Percentiles rank a stretch among this genome's conserved stretches.
phyloP scores from a whole-genome alignment of 2,888 invertebrate genomes.

The Helleia helle region DNA sequence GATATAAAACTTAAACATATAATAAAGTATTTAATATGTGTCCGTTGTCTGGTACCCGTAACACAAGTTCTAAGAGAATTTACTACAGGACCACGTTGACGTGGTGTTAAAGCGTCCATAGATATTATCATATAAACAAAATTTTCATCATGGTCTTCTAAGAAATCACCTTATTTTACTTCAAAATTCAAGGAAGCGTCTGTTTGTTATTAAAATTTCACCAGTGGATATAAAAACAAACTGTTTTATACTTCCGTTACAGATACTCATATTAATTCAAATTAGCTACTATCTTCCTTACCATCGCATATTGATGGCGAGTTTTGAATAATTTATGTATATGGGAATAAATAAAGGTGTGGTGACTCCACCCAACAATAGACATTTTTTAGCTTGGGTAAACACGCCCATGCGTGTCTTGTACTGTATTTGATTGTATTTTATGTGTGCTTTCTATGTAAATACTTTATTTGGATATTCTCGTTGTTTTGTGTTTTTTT shows the following conservation, averaged over 20 bases:
- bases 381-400: slow-evolving; percentile 13
- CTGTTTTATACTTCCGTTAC: slow-evolving; percentile 38
- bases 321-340: slow-evolving; percentile 58
- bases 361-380: slow-evolving; percentile 57
- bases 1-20: no score
- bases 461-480: neutral
- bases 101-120: no score
- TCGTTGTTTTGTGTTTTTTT: neutral
- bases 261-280: slow-evolving; percentile 43
- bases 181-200: neutral
- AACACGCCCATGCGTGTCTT: slow-evolving; percentile 21
- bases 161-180: neutral
- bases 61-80: no score
- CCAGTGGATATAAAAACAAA: neutral
- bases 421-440: neutral
- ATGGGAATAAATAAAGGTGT: slow-evolving; percentile 49
- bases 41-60: no score
- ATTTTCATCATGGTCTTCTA: no score
- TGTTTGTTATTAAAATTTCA: neutral
- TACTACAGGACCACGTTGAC: no score
- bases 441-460: slow-evolving; percentile 6
- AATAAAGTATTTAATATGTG: no score
- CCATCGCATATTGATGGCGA: slow-evolving; percentile 40
- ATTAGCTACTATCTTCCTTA: slow-evolving; percentile 37
- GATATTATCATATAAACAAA: no score